Base-by-base conservation (phyloP, 1,140 invertebrate species). In the Batillaria attramentaria region DNA sequence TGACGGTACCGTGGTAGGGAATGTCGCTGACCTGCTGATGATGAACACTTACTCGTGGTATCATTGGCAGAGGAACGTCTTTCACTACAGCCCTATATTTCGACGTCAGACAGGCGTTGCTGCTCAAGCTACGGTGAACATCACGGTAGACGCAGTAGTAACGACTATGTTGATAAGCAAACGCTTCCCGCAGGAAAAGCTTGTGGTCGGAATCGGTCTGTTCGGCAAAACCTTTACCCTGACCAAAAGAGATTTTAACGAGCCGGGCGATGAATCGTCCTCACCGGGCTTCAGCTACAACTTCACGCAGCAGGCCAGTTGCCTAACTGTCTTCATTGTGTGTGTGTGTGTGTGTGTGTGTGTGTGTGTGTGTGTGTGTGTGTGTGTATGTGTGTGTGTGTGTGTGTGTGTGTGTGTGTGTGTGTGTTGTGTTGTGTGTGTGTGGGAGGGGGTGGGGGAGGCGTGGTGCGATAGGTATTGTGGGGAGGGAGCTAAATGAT, bases 291-390 rank as follows among this genome's bases (percentile, higher is more conserved):
- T 31, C 10, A 39, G 37, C 20, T 28, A 37, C 66, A 10, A 37
- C 28, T 37, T 33, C 33, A 69, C 31, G 28, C 10, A 39, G 24
- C 31, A 28, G 20, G 46, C 46, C n/a, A n/a, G n/a, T n/a, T n/a
- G n/a, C n/a, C n/a, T n/a, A n/a, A n/a, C n/a, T n/a, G n/a, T n/a
- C n/a, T n/a, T n/a, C n/a, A n/a, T n/a, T n/a, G n/a, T n/a, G n/a
- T n/a, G n/a, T n/a, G 46, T 50, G 57, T 62, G 24, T 62, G 10
- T 62, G 57, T 62, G 57, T 18, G 57, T 18, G 57, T 62, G 57
- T 18, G 57, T 62, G 57, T n/a, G 24, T 62, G 57, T 62, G 57
- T 62, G 57, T 62, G 24, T n/a, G 57, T 18, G 57, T 62, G 57
- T n/a, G 10, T 18, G 57, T 18, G 57, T 62, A n/a, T 62, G 57